Evolutionary conservation across 2,888 invertebrate species (phyloP).

Genomic region (Orchestes rusci): DNA sequence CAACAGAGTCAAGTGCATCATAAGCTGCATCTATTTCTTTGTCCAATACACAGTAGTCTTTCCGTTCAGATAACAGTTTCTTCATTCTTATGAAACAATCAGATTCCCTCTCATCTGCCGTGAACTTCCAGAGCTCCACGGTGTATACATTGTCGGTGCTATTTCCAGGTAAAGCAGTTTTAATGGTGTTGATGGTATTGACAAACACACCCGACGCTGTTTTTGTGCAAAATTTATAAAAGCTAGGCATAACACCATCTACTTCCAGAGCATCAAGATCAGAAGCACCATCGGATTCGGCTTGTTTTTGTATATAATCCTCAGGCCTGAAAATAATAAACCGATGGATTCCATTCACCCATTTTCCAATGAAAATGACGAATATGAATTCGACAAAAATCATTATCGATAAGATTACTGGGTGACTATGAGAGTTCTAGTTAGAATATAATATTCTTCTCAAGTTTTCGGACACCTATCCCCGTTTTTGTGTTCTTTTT

Average conservation of each 20-base stretch:
- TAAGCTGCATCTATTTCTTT: slow-evolving; percentile 52
- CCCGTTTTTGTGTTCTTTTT: too few species aligned
- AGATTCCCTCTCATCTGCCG: slow-evolving; percentile 37
- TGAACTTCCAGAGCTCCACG: slow-evolving; percentile 21
- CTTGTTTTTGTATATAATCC: slow-evolving; percentile 27
- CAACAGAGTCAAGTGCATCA: slow-evolving; percentile 55
- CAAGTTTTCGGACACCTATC: too few species aligned
- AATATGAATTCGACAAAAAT: neutral
- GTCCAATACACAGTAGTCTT: slow-evolving; percentile 45
- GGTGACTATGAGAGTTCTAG: too few species aligned
- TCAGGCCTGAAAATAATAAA: slow-evolving; percentile 25
- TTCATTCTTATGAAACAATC: slow-evolving; percentile 45
- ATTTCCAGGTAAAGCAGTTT: slow-evolving; percentile 59
- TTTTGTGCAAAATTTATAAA: slow-evolving; percentile 61
- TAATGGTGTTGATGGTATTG: slow-evolving; percentile 63
- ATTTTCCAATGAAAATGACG: neutral
- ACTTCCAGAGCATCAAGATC: slow-evolving; percentile 34
- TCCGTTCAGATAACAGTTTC: slow-evolving; percentile 49
- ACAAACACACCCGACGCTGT: slow-evolving; percentile 70
- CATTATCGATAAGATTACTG: slow-evolving; percentile 1
- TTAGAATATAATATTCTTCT: too few species aligned
- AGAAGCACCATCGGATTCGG: slow-evolving; percentile 26
- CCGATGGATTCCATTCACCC: neutral
- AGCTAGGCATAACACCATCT: slow-evolving; percentile 42
- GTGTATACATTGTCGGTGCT: slow-evolving; percentile 9